These are phyloP conservation scores for Chroicocephalus ridibundus DNA, from an alignment of 2,113 vertebrate genomes.

Conservation along the genomic window DNA sequence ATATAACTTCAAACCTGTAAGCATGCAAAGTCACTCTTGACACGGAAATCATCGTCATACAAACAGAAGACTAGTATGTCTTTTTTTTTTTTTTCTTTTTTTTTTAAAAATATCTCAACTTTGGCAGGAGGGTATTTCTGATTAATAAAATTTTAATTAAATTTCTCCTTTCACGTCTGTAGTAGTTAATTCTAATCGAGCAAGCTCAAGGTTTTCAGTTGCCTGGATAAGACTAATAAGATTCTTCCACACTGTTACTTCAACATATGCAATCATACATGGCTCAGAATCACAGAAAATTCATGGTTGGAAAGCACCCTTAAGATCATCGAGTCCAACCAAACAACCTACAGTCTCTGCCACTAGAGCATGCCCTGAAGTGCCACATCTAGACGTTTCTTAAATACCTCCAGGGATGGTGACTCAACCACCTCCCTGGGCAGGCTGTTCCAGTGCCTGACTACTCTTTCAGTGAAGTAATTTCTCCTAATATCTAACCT, in stretches of 20 bases:
- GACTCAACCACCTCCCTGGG: no score
- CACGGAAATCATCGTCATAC: not conserved
- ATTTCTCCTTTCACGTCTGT: not conserved
- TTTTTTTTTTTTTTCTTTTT: not conserved
- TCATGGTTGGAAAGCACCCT: no score
- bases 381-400: no score
- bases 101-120: not conserved
- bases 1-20: not conserved
- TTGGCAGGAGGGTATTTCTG: not conserved
- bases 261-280: not conserved
- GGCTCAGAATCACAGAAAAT: not conserved
- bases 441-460: no score
- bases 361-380: no score
- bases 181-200: constrained; percentile 34
- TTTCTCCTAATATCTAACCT: no score
- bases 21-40: not conserved
- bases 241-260: constrained; percentile 6
- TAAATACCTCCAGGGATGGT: no score
- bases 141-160: constrained; percentile 7
- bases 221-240: not conserved
- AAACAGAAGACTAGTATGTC: not conserved
- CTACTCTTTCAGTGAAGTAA: no score
- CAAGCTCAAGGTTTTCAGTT: constrained; percentile 28
- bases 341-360: no score
- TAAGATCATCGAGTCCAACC: no score